Percentiles rank a stretch among this genome's conserved stretches.
These are phyloP conservation scores for Oryzias woworae DNA, from an alignment of 2,113 vertebrate species.

Conservation along the genomic window DNA sequence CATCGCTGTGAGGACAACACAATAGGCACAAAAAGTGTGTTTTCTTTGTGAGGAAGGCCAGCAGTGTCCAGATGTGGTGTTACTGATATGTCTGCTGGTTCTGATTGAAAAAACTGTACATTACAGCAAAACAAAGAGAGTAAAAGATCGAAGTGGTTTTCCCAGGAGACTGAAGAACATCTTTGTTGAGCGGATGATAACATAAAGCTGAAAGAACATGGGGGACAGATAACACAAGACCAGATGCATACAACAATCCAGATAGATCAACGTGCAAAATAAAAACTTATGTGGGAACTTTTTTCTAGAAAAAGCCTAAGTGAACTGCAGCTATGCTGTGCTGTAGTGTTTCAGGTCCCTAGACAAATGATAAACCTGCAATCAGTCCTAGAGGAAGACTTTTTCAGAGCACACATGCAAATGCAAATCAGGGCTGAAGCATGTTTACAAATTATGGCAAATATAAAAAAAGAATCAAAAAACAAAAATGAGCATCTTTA, in stretches of 20 bases:
- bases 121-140: too few species aligned
- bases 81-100: too few species aligned
- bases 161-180: too few species aligned
- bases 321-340: not conserved
- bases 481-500: conserved; percentile 43
- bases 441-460: not conserved
- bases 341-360: not conserved
- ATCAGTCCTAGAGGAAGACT: conserved; percentile 57
- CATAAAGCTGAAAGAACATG: conserved; percentile 81
- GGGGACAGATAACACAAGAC: conserved; percentile 55
- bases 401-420: conserved; percentile 24
- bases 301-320: too few species aligned
- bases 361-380: conserved; percentile 1
- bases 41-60: too few species aligned
- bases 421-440: conserved; percentile 4
- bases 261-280: conserved; percentile 9
- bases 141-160: too few species aligned
- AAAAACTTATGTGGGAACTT: not conserved
- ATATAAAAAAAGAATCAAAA: conserved; percentile 7
- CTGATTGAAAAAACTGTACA: too few species aligned
- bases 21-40: too few species aligned
- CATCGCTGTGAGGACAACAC: too few species aligned
- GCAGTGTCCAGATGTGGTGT: too few species aligned
- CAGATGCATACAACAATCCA: conserved; percentile 41
- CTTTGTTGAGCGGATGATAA: conserved; percentile 47